Conservation (phyloP, 2,888 invertebrate species). For the Tryphoninae sp. region DNA sequence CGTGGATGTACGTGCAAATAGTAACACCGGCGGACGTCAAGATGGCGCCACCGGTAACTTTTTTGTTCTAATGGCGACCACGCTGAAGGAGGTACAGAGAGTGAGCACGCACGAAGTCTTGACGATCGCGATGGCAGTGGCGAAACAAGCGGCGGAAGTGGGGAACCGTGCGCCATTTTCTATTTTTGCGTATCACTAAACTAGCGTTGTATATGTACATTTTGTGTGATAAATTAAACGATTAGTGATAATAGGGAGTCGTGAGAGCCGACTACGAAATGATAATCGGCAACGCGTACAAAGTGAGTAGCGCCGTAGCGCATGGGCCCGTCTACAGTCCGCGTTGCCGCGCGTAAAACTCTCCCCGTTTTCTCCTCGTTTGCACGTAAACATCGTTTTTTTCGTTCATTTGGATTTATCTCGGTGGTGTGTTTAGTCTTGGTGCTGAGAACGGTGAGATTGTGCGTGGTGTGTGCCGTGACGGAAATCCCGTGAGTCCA, state of each 20-base stretch:
- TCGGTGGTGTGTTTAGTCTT: not conserved
- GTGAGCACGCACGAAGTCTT: conserved; percentile 40
- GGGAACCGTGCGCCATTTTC: conserved; percentile 79
- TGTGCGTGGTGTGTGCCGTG: not conserved
- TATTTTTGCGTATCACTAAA: conserved; percentile 80
- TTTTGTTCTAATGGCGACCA: not conserved
- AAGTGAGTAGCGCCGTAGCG: conserved; percentile 67
- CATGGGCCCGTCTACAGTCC: conserved; percentile 66
- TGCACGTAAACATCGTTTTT: conserved; percentile 64
- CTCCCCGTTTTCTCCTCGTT: conserved; percentile 43
- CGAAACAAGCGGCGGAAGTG: conserved; percentile 73
- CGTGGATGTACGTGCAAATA: not conserved
- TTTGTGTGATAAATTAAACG: conserved; percentile 76
- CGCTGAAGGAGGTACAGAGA: not conserved
- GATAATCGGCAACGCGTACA: conserved; percentile 73
- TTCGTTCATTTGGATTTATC: conserved; percentile 1
- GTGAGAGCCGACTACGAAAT: conserved; percentile 68
- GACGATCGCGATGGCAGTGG: conserved; percentile 74
- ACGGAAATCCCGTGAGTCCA: not conserved
- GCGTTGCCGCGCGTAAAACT: conserved; percentile 70
- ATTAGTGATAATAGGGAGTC: conserved; percentile 66
- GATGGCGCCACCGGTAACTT: conserved; percentile 25
- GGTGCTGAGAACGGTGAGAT: not conserved
- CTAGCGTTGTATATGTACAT: conserved; percentile 78
- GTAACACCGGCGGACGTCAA: conserved; percentile 3